Conservation (phyloP, 1,140 invertebrate genomes). For the Patella vulgata region DNA sequence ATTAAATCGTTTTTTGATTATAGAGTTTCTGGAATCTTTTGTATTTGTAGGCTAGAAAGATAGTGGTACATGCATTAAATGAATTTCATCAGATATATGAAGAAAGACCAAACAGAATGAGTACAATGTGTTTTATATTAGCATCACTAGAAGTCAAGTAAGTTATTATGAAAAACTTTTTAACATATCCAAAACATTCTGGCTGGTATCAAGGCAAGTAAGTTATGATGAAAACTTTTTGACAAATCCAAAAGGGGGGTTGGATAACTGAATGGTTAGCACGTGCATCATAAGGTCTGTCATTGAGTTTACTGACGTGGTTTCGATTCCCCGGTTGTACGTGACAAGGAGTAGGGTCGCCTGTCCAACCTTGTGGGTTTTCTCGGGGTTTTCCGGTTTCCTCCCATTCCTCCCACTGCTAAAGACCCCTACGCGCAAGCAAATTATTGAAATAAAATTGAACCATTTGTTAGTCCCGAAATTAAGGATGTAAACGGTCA, state of each 20-base stretch:
- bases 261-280: too few relatives aligned
- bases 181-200: neutral
- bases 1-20: neutral
- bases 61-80: conserved; percentile 52
- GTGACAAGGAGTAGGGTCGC: too few relatives aligned
- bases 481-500: too few relatives aligned
- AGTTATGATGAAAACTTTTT: neutral
- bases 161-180: conserved; percentile 11
- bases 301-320: too few relatives aligned
- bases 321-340: too few relatives aligned
- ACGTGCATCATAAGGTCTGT: too few relatives aligned
- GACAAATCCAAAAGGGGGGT: neutral
- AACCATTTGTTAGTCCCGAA: too few relatives aligned
- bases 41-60: conserved; percentile 46
- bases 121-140: conserved; percentile 48
- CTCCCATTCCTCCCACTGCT: too few relatives aligned
- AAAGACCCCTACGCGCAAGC: too few relatives aligned
- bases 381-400: too few relatives aligned
- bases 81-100: conserved; percentile 50
- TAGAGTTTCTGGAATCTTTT: neutral
- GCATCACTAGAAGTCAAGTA: conserved; percentile 60
- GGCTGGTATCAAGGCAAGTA: neutral
- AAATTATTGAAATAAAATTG: too few relatives aligned
- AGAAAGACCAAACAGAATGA: conserved; percentile 52
- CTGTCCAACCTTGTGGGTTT: too few relatives aligned